Conservation (phyloP, 1,140 invertebrate species). For the Panagrolaimus sp. region DNA sequence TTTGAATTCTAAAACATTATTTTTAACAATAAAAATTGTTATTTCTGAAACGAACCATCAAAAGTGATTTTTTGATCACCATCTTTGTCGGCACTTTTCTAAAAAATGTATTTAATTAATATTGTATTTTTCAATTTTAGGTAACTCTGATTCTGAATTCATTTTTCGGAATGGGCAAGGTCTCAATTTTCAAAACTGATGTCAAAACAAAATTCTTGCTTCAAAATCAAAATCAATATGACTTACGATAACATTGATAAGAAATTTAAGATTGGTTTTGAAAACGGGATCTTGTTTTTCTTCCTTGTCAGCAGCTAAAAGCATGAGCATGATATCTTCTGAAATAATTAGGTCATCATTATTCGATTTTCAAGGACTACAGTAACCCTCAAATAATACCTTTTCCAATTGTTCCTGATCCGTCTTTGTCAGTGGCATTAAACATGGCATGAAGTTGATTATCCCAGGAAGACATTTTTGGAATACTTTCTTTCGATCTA, state of each 20-base stretch:
- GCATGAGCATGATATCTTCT: slow-evolving; percentile 14
- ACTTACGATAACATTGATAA: slow-evolving; percentile 4
- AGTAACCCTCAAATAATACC: no score
- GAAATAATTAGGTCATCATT: no score
- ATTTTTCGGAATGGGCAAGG: no score
- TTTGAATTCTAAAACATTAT: no score
- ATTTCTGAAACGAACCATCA: not conserved
- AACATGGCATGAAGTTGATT: slow-evolving; percentile 9
- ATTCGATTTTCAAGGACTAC: no score
- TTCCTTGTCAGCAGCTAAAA: slow-evolving; percentile 4
- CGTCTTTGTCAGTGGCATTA: not conserved
- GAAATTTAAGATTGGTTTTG: slow-evolving; percentile 3
- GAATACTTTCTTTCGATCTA: not conserved
- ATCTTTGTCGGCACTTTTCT: slow-evolving; percentile 8
- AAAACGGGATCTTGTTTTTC: slow-evolving; percentile 1
- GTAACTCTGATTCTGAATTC: no score
- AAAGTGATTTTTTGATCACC: slow-evolving; percentile 11
- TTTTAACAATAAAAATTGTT: no score
- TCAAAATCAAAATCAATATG: no score
- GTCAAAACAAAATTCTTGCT: no score
- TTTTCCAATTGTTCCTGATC: slow-evolving; percentile 12
- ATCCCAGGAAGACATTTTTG: slow-evolving; percentile 8
- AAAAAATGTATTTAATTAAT: no score
- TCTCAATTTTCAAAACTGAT: no score
- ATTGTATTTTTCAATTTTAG: no score